These are phyloP conservation scores for Parazoanthus swiftii DNA, from an alignment of 92 coral and sea anemone species.

Conservation along the genomic window DNA sequence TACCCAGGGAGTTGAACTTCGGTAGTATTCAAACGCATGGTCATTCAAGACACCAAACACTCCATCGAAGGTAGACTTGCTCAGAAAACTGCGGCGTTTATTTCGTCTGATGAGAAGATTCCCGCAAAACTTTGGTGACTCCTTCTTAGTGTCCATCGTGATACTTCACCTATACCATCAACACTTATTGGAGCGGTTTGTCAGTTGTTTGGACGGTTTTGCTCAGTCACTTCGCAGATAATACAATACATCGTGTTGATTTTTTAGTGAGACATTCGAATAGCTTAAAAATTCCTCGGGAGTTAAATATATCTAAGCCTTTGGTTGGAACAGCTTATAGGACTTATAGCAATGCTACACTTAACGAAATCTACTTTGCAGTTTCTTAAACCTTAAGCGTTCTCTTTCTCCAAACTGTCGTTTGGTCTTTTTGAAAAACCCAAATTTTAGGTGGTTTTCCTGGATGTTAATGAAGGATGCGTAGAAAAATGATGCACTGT, in stretches of 20 bases:
- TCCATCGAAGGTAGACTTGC: slow-evolving; percentile 67
- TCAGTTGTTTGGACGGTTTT: background rate
- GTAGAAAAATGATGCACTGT: background rate
- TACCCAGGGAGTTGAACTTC: slow-evolving; percentile 81
- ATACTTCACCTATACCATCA: background rate
- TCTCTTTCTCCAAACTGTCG: background rate
- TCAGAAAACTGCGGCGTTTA: slow-evolving; percentile 69
- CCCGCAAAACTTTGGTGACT: slow-evolving; percentile 74
- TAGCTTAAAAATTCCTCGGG: background rate
- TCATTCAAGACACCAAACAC: slow-evolving; percentile 80
- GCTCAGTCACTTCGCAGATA: slow-evolving; percentile 6
- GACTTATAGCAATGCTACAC: background rate
- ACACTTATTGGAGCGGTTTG: background rate
- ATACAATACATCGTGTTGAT: background rate
- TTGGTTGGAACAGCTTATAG: background rate
- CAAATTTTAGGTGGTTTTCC: background rate
- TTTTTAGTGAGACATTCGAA: slow-evolving; percentile 9
- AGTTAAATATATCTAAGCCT: background rate
- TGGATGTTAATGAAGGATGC: background rate
- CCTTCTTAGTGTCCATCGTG: slow-evolving; percentile 50
- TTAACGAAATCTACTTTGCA: background rate
- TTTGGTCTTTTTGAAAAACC: background rate
- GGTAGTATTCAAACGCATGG: slow-evolving; percentile 65
- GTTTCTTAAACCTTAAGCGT: background rate
- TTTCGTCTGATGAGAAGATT: slow-evolving; percentile 71